A percentile compares a stretch with the other conserved stretches of the same genome.
Evolutionary conservation across 2,888 invertebrate species (phyloP).

Genomic region (Dyspetes luteomarginatus): DNA sequence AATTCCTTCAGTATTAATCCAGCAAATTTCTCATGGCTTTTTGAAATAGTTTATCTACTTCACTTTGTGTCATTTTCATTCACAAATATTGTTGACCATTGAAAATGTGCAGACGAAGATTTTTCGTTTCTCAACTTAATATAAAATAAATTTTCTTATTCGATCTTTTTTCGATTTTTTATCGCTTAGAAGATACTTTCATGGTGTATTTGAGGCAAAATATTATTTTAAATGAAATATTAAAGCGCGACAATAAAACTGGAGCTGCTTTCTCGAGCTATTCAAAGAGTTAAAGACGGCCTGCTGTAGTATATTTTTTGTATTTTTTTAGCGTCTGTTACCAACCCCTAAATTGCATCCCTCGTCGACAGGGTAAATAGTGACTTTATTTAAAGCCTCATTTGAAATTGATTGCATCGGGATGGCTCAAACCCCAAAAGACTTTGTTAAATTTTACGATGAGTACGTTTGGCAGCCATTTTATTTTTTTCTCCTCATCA

Average conservation of each 20-base stretch:
- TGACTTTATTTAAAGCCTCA: neutral
- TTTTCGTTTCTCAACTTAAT: neutral
- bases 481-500: neutral
- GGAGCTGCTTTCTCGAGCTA: no score
- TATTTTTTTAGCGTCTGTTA: no score
- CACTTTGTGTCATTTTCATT: neutral
- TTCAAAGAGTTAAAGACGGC: no score
- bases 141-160: no score
- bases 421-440: neutral
- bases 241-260: no score
- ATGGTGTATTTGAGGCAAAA: no score
- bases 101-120: neutral
- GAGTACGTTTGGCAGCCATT: neutral
- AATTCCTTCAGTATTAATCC: neutral
- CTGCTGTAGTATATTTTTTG: no score
- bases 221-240: no score
- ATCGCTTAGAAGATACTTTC: neutral
- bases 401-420: neutral
- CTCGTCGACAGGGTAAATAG: no score
- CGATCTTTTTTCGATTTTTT: no score
- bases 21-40: neutral
- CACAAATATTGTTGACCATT: neutral
- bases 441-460: neutral
- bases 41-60: neutral
- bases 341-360: no score